Base-by-base conservation (phyloP, 2,797 vertebrate species). In the Lithobates sylvaticus region DNA sequence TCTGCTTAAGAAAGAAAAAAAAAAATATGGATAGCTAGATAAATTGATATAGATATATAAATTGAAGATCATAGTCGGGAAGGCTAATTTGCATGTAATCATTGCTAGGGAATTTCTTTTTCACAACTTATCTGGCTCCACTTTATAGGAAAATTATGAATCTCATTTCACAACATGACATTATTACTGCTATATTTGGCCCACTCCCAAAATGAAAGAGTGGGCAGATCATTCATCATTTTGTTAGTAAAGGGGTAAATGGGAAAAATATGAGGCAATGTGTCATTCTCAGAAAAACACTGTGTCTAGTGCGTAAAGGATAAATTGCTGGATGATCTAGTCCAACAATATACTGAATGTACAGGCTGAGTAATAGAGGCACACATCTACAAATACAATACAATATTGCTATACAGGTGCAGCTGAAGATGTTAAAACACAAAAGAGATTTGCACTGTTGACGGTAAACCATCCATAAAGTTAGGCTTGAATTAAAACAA, bases 51-150 rank as follows among this genome's bases (percentile, higher is more conserved):
- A 39, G 9, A 15, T 15, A 47, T 13, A 81, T 27, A 86, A 82
- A 65, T 42, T 78, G 67, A 64, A 80, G 58, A 87, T 54, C 8
- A 74, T 39, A 32, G 26, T 42, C 10, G 26, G 58, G 65, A 61
- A 54, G 72, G 58, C 29, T 78, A 87, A 83, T 87, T 83, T 83
- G 29, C 81, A 83, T 83, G 69, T 75, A 83, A 87, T 74, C 42
- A 87, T 78, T 87, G 64, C 74, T 71, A 73, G 80, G 27, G 18
- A 65, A 47, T 82, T 82, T 78, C 26, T 50, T 69, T 81, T 76
- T 76, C 32, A 44, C 73, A 77, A 71, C 76, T 83, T 83, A 47
- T 39, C 54, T 27, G 39, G 54, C 34, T 86, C 71, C 67, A 50
- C 82, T 77, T 71, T 77, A 44, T 44, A 68, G 65, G 29, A 76